Evolutionary conservation across 2,113 vertebrate genomes (phyloP).

Genomic region (Dromaius novaehollandiae): DNA sequence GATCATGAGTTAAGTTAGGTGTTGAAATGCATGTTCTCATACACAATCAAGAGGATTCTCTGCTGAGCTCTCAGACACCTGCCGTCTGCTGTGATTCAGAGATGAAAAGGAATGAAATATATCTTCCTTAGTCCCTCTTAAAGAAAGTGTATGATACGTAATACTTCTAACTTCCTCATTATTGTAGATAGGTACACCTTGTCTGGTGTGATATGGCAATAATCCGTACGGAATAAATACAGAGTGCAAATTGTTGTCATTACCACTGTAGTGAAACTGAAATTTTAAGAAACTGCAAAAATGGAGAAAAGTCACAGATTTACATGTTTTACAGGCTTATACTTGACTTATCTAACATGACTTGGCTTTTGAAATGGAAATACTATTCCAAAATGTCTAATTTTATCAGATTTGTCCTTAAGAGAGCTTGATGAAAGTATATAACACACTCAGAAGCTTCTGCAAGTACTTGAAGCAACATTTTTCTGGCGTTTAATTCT

Average conservation of each 20-base stretch:
- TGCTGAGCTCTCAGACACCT: no score
- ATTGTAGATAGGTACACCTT: not conserved
- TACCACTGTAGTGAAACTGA: not conserved
- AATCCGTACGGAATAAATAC: not conserved
- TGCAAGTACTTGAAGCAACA: not conserved
- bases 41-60: no score
- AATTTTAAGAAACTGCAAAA: not conserved
- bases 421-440: not conserved
- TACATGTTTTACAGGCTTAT: not conserved
- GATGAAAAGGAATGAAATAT: no score
- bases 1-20: no score
- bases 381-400: not conserved
- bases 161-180: not conserved
- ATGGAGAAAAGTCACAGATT: not conserved
- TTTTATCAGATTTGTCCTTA: not conserved
- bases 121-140: no score
- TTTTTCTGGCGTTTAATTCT: not conserved
- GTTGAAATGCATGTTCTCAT: no score
- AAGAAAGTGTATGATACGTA: not conserved
- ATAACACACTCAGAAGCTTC: not conserved
- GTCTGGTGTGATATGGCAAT: not conserved
- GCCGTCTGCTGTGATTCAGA: no score
- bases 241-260: not conserved
- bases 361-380: constrained; percentile 2
- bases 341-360: not conserved